Conservation (phyloP, 2,113 vertebrate genomes). For the Elephantulus edwardii region DNA sequence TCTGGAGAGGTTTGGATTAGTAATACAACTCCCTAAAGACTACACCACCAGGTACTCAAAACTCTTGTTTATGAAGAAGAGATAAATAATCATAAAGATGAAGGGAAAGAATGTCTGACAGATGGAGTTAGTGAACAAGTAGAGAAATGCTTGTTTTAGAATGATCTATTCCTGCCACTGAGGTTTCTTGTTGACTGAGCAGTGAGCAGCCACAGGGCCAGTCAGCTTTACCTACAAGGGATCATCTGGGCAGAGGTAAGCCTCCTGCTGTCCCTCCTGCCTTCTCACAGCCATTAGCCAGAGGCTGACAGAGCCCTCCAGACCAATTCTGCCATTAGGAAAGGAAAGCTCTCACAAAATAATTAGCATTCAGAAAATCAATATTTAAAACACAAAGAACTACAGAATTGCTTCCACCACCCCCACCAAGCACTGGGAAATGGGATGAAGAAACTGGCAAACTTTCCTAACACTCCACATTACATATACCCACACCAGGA, state of each 20-base stretch:
- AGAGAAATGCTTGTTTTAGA: not conserved
- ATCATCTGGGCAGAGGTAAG: not conserved
- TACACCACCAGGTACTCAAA: not conserved
- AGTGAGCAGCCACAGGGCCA: conserved; percentile 37
- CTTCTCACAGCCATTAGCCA: not conserved
- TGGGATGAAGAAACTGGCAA: not conserved
- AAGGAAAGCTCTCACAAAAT: conserved; percentile 14
- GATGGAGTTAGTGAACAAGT: not conserved
- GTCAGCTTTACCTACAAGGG: conserved; percentile 39
- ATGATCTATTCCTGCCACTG: conserved; percentile 14
- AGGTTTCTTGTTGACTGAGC: conserved; percentile 54
- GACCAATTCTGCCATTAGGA: conserved; percentile 14
- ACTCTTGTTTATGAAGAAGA: not conserved
- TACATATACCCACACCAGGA: not conserved
- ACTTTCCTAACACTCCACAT: not conserved
- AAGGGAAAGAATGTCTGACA: not conserved
- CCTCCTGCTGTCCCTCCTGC: not conserved
- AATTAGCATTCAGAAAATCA: conserved; percentile 55
- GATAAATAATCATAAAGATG: not conserved
- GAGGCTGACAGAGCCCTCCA: not conserved
- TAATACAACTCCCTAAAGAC: no score
- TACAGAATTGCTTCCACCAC: not conserved
- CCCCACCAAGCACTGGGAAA: not conserved
- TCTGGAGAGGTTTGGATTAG: no score
- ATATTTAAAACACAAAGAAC: conserved; percentile 8